A percentile compares a stretch with the other conserved stretches of the same genome.
phyloP scores from a whole-genome alignment of 2,888 invertebrate species.

The Scaptomyza tumidula region DNA sequence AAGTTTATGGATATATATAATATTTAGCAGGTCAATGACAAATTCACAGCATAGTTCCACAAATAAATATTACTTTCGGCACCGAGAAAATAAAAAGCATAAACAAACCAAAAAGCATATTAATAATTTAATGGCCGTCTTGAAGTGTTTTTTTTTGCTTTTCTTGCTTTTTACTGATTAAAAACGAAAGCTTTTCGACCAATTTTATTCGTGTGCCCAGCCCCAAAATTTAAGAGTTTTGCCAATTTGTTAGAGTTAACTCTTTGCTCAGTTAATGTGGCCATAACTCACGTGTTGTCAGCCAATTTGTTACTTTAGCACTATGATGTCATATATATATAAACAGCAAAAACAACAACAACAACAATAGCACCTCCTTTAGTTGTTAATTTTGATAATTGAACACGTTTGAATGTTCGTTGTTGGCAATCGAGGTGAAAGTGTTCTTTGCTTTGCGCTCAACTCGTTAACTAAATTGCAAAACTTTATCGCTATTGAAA shows the following conservation, averaged over 20 bases:
- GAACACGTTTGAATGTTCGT: slow-evolving; percentile 38
- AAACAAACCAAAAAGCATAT: slow-evolving; percentile 29
- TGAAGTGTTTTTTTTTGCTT: slow-evolving; percentile 10
- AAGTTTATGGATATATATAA: slow-evolving; percentile 23
- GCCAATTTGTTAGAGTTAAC: slow-evolving; percentile 40
- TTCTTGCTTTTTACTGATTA: slow-evolving; percentile 57
- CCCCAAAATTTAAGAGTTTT: slow-evolving; percentile 53
- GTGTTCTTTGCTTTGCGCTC: slow-evolving; percentile 27
- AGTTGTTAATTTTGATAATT: slow-evolving; percentile 38
- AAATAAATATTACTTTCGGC: slow-evolving; percentile 27
- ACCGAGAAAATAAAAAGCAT: background rate
- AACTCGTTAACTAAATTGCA: background rate
- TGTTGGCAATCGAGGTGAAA: slow-evolving; percentile 20
- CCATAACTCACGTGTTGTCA: slow-evolving; percentile 74
- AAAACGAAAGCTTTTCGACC: slow-evolving; percentile 69
- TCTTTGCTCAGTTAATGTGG: slow-evolving; percentile 32
- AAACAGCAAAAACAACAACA: slow-evolving; percentile 27
- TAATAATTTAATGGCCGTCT: slow-evolving; percentile 46
- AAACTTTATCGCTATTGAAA: background rate
- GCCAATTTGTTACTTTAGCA: slow-evolving; percentile 55
- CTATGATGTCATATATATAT: slow-evolving; percentile 72
- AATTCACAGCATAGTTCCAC: slow-evolving; percentile 45
- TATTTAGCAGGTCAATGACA: slow-evolving; percentile 74
- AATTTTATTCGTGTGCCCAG: slow-evolving; percentile 57
- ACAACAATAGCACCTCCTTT: too few species aligned